Evolutionary conservation across 2,797 vertebrate genomes (phyloP).

Genomic region (Periophthalmus magnuspinnatus): DNA sequence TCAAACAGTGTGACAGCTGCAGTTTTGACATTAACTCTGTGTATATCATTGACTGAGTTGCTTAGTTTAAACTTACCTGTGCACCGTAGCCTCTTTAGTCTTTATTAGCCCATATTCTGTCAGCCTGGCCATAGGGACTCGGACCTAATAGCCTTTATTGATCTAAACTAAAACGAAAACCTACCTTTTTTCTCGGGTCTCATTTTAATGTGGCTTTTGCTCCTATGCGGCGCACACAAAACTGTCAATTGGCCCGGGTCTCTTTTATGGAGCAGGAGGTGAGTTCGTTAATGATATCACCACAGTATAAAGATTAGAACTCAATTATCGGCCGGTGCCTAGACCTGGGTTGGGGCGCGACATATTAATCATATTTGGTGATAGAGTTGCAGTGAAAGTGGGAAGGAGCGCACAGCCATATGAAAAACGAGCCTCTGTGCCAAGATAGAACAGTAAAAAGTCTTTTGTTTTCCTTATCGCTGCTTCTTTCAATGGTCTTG

Average conservation of each 20-base stretch:
- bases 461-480: conserved; percentile 17
- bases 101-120: conserved; percentile 34
- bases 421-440: conserved; percentile 22
- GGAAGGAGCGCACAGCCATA: conserved; percentile 36
- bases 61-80: conserved; percentile 33
- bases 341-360: conserved; percentile 52
- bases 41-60: conserved; percentile 20
- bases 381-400: conserved; percentile 46
- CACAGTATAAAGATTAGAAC: conserved; percentile 65
- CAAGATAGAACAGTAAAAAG: conserved; percentile 13
- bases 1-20: background rate
- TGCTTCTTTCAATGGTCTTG: conserved; percentile 19
- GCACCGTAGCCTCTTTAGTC: conserved; percentile 43
- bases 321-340: conserved; percentile 62
- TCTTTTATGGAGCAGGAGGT: conserved; percentile 55
- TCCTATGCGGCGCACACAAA: conserved; percentile 36
- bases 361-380: conserved; percentile 65
- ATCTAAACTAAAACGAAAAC: conserved; percentile 59
- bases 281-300: conserved; percentile 67
- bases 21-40: conserved; percentile 5
- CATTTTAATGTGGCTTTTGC: conserved; percentile 67
- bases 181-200: conserved; percentile 53
- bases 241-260: conserved; percentile 57
- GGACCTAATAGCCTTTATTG: conserved; percentile 64
- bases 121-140: conserved; percentile 46